These are phyloP conservation scores for Netelia inedita DNA, from an alignment of 2,888 invertebrate species.

Conservation along the genomic window DNA sequence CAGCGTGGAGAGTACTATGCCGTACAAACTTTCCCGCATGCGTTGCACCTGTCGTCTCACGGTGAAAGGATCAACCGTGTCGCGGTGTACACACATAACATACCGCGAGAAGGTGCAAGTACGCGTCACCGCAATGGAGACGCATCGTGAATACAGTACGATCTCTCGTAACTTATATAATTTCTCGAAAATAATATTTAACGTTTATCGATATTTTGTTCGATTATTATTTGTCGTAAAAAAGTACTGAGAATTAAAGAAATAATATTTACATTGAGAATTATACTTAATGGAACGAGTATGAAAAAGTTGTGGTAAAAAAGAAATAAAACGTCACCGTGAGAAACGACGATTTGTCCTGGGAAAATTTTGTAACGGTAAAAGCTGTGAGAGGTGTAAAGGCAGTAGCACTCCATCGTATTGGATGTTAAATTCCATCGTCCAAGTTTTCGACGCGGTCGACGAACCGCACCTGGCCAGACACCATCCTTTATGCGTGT, in stretches of 20 bases:
- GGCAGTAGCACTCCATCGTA: not conserved
- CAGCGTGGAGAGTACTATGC: not conserved
- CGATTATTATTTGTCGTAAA: not conserved
- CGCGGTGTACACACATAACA: not conserved
- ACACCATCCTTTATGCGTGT: slow-evolving; percentile 35
- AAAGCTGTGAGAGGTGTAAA: not conserved
- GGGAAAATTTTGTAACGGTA: not conserved
- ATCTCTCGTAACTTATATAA: not conserved
- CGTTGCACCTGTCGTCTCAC: slow-evolving; percentile 77
- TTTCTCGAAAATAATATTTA: not conserved
- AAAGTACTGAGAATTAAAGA: not conserved
- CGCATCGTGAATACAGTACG: slow-evolving; percentile 43
- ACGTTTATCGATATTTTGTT: not conserved
- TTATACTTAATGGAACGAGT: not conserved
- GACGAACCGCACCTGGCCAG: slow-evolving; percentile 75
- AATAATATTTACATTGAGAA: not conserved
- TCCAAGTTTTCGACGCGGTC: slow-evolving; percentile 72
- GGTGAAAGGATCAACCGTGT: slow-evolving; percentile 78
- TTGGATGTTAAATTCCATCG: slow-evolving; percentile 22
- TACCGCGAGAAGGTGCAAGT: slow-evolving; percentile 24
- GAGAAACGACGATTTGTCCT: not conserved
- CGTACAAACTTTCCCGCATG: slow-evolving; percentile 74
- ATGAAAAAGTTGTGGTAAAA: not conserved
- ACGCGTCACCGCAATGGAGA: slow-evolving; percentile 16
- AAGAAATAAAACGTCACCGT: not conserved